Evolutionary conservation across 2,888 invertebrate genomes (phyloP), one percentile per base, ranked within the genome.

Genomic region (Nudaria mundana): DNA sequence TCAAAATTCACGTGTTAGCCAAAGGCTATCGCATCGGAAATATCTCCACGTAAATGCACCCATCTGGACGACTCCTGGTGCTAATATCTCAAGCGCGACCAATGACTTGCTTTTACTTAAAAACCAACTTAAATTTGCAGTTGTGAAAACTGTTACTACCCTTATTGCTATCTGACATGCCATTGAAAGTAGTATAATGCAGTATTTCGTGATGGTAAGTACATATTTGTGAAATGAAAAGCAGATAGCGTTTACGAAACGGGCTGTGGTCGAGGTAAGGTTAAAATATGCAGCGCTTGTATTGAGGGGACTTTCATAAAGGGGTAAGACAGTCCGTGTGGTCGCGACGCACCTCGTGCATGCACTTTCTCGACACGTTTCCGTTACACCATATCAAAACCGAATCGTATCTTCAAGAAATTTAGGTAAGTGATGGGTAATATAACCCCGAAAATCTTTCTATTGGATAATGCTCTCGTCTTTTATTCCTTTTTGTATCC

Each of bases 271-370:
- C 76, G 75, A 79, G 72, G 70, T 57, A 47, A 58, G 76, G 73
- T 75, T 84, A 80, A 85, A 86, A 87, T 86, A 86, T 87, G 87
- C 83, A 84, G 80, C 68, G 79, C 75, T 66, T 77, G 82, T 84
- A 84, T 84, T 78, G 84, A 81, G 79, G 66, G 72, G 78, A 79
- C 76, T 71, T 74, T 70, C 76, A 81, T 82, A 85, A 83, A 84
- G 84, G 73, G 67, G 79, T 75, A 84, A 82, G 83, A 81, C 82
- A 81, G 81, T 74, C 69, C 71, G 69, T 77, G 73, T 76, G 80
- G 76, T 62, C 70, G 57, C 54, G 54, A 71, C 71, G 68, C 68
- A 68, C 56, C 38, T 39, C 64, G 67, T 68, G 75, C 77, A 74
- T 76, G 69, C 74, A 68, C 67, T 71, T 59, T 40, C 38, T 48